These are phyloP conservation scores for Caenorhabditis briggsae DNA, from an alignment of 1,140 invertebrate genomes.

Conservation along the genomic window DNA sequence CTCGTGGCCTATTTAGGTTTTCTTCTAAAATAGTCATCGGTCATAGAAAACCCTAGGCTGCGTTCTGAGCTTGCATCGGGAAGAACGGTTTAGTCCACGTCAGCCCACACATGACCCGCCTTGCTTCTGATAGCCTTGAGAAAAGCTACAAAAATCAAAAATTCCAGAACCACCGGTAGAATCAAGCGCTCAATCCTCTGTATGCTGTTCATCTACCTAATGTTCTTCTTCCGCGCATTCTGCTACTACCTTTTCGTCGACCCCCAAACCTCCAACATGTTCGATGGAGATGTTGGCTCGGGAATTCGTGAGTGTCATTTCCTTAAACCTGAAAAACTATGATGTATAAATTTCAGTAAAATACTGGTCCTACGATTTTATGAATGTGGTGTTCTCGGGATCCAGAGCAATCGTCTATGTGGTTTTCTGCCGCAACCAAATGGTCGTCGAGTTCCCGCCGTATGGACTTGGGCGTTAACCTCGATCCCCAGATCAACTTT, in stretches of 20 bases:
- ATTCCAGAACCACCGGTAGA: background rate
- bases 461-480: background rate
- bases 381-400: background rate
- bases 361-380: background rate
- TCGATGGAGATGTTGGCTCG: too few relatives aligned
- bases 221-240: background rate
- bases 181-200: conserved; percentile 5
- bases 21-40: too few relatives aligned
- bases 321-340: too few relatives aligned
- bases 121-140: too few relatives aligned
- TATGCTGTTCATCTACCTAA: background rate
- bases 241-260: background rate
- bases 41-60: too few relatives aligned
- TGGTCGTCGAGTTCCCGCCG: background rate
- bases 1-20: too few relatives aligned
- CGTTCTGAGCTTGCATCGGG: too few relatives aligned
- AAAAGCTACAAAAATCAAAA: background rate
- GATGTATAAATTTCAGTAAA: background rate
- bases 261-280: background rate
- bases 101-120: too few relatives aligned
- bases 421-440: background rate
- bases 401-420: background rate
- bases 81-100: too few relatives aligned
- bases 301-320: background rate
- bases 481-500: too few relatives aligned